These are phyloP conservation scores for Epizoanthus ramosus DNA, from an alignment of 92 coral and sea anemone genomes.

Conservation along the genomic window DNA sequence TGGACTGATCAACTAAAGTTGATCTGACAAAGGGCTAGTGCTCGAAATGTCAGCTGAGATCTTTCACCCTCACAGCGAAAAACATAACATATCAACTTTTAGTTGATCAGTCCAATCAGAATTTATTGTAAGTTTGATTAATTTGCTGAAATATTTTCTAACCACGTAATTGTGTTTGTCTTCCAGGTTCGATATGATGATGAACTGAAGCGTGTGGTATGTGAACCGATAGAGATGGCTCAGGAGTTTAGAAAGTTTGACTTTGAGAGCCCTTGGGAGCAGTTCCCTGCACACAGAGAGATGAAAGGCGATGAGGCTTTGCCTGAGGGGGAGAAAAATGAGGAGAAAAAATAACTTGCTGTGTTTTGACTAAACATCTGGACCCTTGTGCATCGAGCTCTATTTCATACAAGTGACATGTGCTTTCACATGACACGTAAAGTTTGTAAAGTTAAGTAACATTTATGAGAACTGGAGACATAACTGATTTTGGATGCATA, in stretches of 20 bases:
- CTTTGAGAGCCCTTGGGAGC: conserved; percentile 94
- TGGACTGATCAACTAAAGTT: too few species aligned
- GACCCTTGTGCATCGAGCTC: neutral
- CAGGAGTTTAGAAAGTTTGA: conserved; percentile 97
- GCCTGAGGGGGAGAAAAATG: conserved; percentile 43
- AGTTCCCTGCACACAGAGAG: conserved; percentile 88
- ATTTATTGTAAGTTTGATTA: neutral
- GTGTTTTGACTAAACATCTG: neutral
- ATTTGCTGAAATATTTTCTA: neutral
- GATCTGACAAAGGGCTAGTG: too few species aligned
- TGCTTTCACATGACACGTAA: too few species aligned
- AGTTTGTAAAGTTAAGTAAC: neutral
- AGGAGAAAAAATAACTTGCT: conserved; percentile 35
- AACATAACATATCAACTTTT: too few species aligned
- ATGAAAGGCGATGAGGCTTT: conserved; percentile 18
- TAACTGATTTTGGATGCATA: neutral
- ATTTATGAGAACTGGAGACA: neutral
- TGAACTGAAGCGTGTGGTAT: conserved; percentile 93
- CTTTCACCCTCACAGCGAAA: too few species aligned
- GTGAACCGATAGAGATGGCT: conserved; percentile 95
- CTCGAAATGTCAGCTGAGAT: too few species aligned
- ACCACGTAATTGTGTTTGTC: neutral
- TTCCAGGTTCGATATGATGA: conserved; percentile 94
- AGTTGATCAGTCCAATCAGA: too few species aligned
- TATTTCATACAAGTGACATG: neutral